Evolutionary conservation across 64 coral and sea anemone genomes (phyloP), one percentile per base, ranked within the genome.

Genomic region (Exaiptasia diaphana): DNA sequence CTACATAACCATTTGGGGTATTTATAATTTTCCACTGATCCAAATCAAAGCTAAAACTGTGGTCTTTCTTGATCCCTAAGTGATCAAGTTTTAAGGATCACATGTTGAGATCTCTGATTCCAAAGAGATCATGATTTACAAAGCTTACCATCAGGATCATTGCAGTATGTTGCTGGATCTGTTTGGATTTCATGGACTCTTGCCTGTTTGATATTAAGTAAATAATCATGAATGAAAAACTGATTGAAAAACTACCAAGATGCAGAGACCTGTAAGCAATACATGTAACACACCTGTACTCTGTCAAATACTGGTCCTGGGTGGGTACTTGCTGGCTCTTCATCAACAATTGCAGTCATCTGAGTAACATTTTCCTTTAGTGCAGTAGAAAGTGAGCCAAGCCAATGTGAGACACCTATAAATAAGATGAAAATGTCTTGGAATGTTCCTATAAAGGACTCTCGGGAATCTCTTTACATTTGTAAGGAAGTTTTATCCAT

Each of bases 121-220:
- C n/a, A n/a, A n/a, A n/a, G n/a, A n/a, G n/a, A n/a, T n/a, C n/a
- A n/a, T n/a, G n/a, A n/a, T n/a, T n/a, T 58, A 12, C 15, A 3
- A 4, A 67, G 69, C 81, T 26, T 91, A 91, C 89, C 80, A 77
- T 99, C 85, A 58, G 95, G 95, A 2, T 99, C 95, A 68, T 78
- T 89, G 22, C 90, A 88, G 64, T 93, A 99, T 38, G 95, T 99
- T 28, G 85, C 80, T 63, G 95, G 95, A 46, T 99, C 79, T 25
- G 90, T 99, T 31, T 99, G 95, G 40, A 99, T 93, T 74, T 93
- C 95, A 69, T 93, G 90, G 12, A 92, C 78, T 34, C 80, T 63
- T 68, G 95, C 95, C 95, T 99, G 30, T 23, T 23, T 65, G 5
- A 33, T 4, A 28, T 76, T 5, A 43, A 26, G n/a, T 6, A 76